A percentile compares a stretch with the other conserved stretches of the same genome.
phyloP scores from a whole-genome alignment of 2,113 vertebrate species.

The Labeo catla region DNA sequence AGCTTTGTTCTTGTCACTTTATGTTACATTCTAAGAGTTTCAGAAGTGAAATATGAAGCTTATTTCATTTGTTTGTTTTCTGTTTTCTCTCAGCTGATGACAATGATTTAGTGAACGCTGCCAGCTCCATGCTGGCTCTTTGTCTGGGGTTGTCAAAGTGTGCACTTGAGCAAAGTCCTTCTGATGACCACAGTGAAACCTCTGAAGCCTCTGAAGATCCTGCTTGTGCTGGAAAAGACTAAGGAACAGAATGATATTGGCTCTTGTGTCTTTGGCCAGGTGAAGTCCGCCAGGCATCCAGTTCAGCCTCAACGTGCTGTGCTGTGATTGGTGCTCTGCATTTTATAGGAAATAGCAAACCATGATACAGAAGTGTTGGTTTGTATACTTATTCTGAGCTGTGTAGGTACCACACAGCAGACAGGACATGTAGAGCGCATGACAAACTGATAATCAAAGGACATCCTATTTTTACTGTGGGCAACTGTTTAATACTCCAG shows the following conservation, averaged over 20 bases:
- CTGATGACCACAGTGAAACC: constrained; percentile 24
- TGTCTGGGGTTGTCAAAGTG: constrained; percentile 65
- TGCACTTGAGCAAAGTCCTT: constrained; percentile 52
- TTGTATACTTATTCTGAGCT: neutral
- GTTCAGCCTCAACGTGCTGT: neutral
- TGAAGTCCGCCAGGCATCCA: neutral
- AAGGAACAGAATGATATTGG: neutral
- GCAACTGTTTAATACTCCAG: neutral
- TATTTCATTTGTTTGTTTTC: neutral
- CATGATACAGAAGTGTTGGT: neutral
- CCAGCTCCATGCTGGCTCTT: constrained; percentile 65
- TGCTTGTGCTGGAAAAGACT: constrained; percentile 22
- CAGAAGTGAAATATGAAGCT: neutral
- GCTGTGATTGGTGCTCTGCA: neutral
- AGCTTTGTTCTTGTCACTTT: neutral
- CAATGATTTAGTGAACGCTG: constrained; percentile 58
- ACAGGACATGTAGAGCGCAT: neutral
- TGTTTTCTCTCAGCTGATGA: constrained; percentile 56
- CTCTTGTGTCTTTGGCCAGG: neutral
- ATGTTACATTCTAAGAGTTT: neutral
- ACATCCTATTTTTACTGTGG: neutral
- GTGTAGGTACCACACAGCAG: neutral
- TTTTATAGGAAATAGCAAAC: neutral
- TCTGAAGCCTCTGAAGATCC: neutral
- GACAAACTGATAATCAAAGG: neutral